These are phyloP conservation scores for Morinoia aosen DNA, from an alignment of 2,888 invertebrate genomes.

Conservation along the genomic window DNA sequence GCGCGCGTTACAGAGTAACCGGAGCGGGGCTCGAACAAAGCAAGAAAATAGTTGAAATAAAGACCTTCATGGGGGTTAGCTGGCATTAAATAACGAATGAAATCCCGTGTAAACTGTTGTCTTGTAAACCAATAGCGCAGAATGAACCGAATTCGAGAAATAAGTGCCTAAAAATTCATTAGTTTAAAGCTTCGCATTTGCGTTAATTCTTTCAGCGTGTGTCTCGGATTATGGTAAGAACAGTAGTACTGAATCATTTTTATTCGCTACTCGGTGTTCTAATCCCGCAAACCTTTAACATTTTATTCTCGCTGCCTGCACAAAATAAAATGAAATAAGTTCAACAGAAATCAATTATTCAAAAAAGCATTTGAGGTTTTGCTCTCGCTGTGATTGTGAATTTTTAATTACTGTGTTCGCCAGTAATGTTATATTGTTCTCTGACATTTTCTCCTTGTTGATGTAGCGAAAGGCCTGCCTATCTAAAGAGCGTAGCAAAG, in stretches of 20 bases:
- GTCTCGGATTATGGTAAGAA: not conserved
- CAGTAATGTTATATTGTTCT: too few relatives aligned
- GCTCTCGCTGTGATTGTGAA: too few relatives aligned
- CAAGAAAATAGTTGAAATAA: not conserved
- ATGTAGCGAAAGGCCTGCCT: too few relatives aligned
- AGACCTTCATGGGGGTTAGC: not conserved
- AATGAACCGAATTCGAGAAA: not conserved
- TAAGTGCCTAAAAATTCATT: not conserved
- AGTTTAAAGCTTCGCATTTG: not conserved
- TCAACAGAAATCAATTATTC: too few relatives aligned
- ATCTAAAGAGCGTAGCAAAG: too few relatives aligned
- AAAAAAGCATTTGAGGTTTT: too few relatives aligned
- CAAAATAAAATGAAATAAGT: too few relatives aligned
- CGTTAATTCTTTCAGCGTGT: not conserved
- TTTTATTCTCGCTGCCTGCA: not conserved
- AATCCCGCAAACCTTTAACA: not conserved
- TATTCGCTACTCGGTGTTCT: not conserved
- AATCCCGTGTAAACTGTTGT: not conserved
- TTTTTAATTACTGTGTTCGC: too few relatives aligned
- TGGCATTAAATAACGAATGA: not conserved
- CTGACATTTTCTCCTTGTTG: too few relatives aligned
- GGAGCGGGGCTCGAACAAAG: not conserved
- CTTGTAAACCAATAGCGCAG: not conserved
- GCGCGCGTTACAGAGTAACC: not conserved
- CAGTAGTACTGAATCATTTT: not conserved